phyloP scores from a whole-genome alignment of 2,888 invertebrate genomes.

The Leptinotarsa rubiginosa region DNA sequence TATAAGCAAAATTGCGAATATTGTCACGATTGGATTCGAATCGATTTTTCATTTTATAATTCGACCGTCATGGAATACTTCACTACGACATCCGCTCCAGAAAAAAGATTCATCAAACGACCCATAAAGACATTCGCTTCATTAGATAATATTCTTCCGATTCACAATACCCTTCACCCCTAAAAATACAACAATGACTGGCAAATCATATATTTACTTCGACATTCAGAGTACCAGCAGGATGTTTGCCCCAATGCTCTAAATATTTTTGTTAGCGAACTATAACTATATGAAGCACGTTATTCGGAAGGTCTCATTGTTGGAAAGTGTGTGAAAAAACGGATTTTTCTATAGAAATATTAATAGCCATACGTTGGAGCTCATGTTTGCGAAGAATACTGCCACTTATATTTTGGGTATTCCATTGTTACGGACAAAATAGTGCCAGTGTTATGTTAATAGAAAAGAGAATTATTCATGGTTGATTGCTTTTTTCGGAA shows the following conservation, averaged over 20 bases:
- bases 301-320: conserved; percentile 55
- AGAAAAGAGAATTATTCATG: conserved; percentile 35
- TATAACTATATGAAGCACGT: conserved; percentile 55
- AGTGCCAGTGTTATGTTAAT: conserved; percentile 43
- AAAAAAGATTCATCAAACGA: conserved; percentile 40
- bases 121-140: conserved; percentile 46
- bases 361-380: conserved; percentile 51
- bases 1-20: too few relatives aligned
- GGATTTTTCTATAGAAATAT: conserved; percentile 56
- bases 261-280: conserved; percentile 58
- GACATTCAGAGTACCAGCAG: conserved; percentile 54
- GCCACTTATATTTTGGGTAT: conserved; percentile 57
- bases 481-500: conserved; percentile 38
- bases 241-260: conserved; percentile 60
- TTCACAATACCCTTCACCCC: conserved; percentile 47
- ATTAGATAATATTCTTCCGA: conserved; percentile 42
- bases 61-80: neutral
- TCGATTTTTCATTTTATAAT: neutral
- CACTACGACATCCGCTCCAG: conserved; percentile 27
- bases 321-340: conserved; percentile 57
- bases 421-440: conserved; percentile 47
- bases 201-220: conserved; percentile 51
- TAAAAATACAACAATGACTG: conserved; percentile 49
- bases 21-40: too few relatives aligned
- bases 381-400: conserved; percentile 51